Conservation (phyloP, 2,797 vertebrate species). For the Eospalax fontanierii region DNA sequence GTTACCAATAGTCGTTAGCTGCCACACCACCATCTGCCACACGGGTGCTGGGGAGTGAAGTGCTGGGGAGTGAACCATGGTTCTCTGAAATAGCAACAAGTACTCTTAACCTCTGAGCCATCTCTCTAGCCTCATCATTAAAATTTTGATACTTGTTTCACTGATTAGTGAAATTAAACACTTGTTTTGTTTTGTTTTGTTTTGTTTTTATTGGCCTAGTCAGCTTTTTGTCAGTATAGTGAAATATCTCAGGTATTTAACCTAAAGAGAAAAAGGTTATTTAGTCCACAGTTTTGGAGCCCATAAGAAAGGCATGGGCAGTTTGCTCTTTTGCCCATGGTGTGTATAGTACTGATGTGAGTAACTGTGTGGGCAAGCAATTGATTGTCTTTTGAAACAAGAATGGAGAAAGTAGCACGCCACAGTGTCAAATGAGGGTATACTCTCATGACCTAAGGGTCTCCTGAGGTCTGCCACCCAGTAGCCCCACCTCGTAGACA, state of each 20-base stretch:
- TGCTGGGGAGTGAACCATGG: background rate
- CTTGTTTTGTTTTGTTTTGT: background rate
- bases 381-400: background rate
- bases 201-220: background rate
- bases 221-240: background rate
- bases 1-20: background rate
- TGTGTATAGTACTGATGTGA: background rate
- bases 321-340: background rate
- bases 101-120: background rate
- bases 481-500: background rate
- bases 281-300: background rate
- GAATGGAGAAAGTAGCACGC: background rate
- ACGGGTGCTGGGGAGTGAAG: too few species aligned
- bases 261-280: slow-evolving; percentile 1
- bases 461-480: background rate
- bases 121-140: background rate
- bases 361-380: background rate
- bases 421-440: background rate
- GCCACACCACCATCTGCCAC: too few species aligned
- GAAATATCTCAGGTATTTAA: background rate
- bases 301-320: background rate
- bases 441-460: background rate
- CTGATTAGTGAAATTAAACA: background rate
- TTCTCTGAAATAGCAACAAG: background rate
- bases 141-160: background rate